A percentile compares a stretch with the other conserved stretches of the same genome.
phyloP scores from a whole-genome alignment of 2,888 invertebrate genomes.

The Cheiracanthium punctorium region DNA sequence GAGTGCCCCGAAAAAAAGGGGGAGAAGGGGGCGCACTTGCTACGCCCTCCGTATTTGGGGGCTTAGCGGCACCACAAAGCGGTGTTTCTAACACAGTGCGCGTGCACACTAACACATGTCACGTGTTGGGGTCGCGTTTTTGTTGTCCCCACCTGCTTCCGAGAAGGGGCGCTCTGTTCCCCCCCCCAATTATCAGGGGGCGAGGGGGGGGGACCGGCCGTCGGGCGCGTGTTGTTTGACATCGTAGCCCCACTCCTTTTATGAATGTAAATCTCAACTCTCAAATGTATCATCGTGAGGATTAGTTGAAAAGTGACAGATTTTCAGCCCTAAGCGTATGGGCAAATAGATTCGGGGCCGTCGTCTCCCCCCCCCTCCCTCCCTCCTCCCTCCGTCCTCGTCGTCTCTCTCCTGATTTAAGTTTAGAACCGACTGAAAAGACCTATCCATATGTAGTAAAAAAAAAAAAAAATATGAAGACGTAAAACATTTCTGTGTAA shows the following conservation, averaged over 20 bases:
- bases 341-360: no score
- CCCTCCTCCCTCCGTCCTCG: no score
- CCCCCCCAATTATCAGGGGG: slow-evolving; percentile 51
- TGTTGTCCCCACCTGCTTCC: not conserved
- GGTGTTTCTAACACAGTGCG: slow-evolving; percentile 49
- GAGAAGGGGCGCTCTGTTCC: not conserved
- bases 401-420: no score
- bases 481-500: no score
- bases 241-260: slow-evolving; percentile 36
- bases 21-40: not conserved
- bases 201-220: not conserved
- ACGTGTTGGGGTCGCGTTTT: not conserved
- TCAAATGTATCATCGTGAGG: not conserved
- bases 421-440: no score
- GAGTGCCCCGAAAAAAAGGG: not conserved
- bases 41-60: slow-evolving; percentile 8
- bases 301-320: not conserved
- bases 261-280: not conserved
- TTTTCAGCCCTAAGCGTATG: no score
- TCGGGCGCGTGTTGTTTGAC: slow-evolving; percentile 54
- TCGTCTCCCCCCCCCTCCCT: no score
- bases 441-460: no score
- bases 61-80: slow-evolving; percentile 34
- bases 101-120: slow-evolving; percentile 50
- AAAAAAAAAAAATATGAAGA: no score